Conservation (phyloP, 2,888 invertebrate genomes). For the Acrocera orbiculus region DNA sequence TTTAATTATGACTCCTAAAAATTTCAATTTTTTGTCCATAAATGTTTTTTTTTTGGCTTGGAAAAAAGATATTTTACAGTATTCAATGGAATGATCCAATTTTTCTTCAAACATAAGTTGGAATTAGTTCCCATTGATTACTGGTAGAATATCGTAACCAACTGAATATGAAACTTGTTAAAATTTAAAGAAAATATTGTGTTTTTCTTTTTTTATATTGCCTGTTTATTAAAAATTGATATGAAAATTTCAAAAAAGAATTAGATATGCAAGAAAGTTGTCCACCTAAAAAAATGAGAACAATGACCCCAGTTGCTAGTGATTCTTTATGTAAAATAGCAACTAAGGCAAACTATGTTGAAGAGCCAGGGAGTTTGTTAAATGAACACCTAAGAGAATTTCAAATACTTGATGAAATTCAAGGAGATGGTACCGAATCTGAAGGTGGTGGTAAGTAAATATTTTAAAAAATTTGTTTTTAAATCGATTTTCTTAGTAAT, state of each 20-base stretch:
- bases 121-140: slow-evolving; percentile 33
- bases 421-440: slow-evolving; percentile 32
- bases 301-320: too few species aligned
- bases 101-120: slow-evolving; percentile 24
- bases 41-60: too few species aligned
- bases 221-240: neutral
- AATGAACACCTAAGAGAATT: slow-evolving; percentile 37
- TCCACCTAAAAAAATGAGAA: neutral
- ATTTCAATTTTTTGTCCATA: too few species aligned
- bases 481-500: neutral
- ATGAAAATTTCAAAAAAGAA: neutral
- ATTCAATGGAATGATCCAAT: slow-evolving; percentile 33
- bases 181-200: too few species aligned
- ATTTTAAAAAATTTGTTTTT: neutral
- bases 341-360: slow-evolving; percentile 12
- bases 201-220: slow-evolving; percentile 1
- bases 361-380: slow-evolving; percentile 18
- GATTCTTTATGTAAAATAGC: neutral
- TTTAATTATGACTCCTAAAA: too few species aligned
- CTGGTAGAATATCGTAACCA: slow-evolving; percentile 24
- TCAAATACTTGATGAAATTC: slow-evolving; percentile 47
- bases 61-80: slow-evolving; percentile 24
- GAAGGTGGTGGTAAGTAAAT: slow-evolving; percentile 15
- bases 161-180: slow-evolving; percentile 11
- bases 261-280: neutral